Evolutionary conservation across 2,113 vertebrate genomes (phyloP).

Genomic region (Dissostichus mawsoni): DNA sequence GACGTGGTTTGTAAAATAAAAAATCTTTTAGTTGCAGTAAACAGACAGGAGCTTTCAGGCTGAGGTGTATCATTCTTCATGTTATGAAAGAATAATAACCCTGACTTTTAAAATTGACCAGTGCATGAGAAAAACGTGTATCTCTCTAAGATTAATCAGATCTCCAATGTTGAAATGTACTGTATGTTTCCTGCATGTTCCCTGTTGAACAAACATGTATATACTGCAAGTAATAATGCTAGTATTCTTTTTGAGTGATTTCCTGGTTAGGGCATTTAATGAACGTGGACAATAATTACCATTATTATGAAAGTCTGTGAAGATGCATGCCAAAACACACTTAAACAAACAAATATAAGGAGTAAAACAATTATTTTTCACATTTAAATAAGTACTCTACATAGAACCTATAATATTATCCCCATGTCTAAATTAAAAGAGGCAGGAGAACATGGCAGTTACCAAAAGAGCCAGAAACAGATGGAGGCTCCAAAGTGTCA

Average conservation of each 20-base stretch:
- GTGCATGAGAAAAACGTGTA: no score
- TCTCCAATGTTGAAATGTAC: no score
- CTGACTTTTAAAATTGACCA: no score
- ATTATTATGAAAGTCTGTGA: neutral
- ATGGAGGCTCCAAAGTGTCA: constrained; percentile 34
- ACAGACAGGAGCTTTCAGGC: no score
- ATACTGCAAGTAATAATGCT: neutral
- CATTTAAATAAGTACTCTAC: neutral
- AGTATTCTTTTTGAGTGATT: neutral
- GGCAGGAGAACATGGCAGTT: neutral
- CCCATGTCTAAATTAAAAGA: neutral
- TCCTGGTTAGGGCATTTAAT: neutral
- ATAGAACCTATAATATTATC: neutral
- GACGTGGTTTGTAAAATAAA: no score
- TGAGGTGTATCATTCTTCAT: no score
- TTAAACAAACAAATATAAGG: neutral
- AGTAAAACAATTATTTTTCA: neutral
- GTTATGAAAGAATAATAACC: no score
- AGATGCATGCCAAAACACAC: neutral
- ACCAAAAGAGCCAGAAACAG: constrained; percentile 14
- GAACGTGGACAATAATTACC: neutral
- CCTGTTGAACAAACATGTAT: no score
- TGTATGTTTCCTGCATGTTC: no score
- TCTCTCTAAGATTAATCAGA: no score
- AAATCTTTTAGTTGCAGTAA: no score